Evolutionary conservation across 2,797 vertebrate species (phyloP).

Genomic region (Diplodus puntazzo): DNA sequence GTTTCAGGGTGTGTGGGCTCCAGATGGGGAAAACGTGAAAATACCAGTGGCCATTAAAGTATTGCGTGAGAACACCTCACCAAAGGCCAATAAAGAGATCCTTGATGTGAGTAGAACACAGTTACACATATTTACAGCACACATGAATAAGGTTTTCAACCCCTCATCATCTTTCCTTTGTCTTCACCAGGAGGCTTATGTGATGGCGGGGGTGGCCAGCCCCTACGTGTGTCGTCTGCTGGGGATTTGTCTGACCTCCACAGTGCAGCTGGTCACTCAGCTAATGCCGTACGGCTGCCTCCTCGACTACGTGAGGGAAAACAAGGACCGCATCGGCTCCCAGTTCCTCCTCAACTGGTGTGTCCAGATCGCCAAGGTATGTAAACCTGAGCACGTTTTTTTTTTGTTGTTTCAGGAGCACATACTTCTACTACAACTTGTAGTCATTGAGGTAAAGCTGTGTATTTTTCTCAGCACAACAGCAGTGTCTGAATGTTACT

Average conservation of each 20-base stretch:
- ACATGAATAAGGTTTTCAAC: neutral
- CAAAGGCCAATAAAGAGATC: conserved; percentile 99
- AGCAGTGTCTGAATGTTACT: neutral
- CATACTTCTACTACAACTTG: neutral
- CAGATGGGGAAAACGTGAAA: conserved; percentile 95
- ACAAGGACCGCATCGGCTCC: conserved; percentile 94
- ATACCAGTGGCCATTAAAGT: conserved; percentile 99
- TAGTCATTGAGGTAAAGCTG: neutral
- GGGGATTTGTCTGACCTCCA: conserved; percentile 97
- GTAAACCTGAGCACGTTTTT: neutral
- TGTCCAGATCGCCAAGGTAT: conserved; percentile 98
- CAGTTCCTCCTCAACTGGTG: conserved; percentile 98
- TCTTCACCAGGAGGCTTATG: conserved; percentile 92
- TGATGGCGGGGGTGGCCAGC: conserved; percentile 96
- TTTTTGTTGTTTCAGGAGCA: neutral
- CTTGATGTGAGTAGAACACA: conserved; percentile 90
- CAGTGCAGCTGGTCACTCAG: conserved; percentile 98
- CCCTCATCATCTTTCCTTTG: neutral
- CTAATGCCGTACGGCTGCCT: conserved; percentile 99
- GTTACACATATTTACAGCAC: neutral
- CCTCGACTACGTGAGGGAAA: conserved; percentile 97
- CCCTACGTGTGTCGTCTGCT: conserved; percentile 95
- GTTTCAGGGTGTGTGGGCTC: conserved; percentile 94
- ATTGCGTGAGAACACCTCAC: conserved; percentile 95
- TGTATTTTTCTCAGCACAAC: neutral